A percentile compares a stretch with the other conserved stretches of the same genome.
These are phyloP conservation scores for Drosophila sechellia DNA, from an alignment of 1,140 invertebrate species.

Conservation along the genomic window DNA sequence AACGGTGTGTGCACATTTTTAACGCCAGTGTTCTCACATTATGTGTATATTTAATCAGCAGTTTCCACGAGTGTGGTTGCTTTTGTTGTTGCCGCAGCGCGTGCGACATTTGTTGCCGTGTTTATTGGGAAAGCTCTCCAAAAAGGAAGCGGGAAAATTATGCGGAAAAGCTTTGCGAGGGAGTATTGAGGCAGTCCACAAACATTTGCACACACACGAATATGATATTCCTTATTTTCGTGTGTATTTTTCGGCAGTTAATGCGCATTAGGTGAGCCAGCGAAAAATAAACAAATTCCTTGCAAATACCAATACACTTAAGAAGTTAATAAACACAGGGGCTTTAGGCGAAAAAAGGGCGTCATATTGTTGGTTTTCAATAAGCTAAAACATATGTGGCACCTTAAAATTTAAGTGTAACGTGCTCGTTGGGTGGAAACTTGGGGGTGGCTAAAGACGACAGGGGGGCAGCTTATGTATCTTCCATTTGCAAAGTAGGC, in stretches of 20 bases:
- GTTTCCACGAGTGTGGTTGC: constrained; percentile 42
- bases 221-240: constrained; percentile 20
- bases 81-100: constrained; percentile 42
- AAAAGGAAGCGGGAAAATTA: constrained; percentile 52
- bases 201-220: constrained; percentile 14
- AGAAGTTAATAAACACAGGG: constrained; percentile 47
- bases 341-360: background rate
- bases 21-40: constrained; percentile 14
- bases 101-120: constrained; percentile 66
- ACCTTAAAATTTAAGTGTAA: constrained; percentile 19
- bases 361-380: constrained; percentile 33
- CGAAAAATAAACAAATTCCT: constrained; percentile 41
- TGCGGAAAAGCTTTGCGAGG: constrained; percentile 68
- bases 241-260: constrained; percentile 9
- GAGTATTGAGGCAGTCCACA: constrained; percentile 50
- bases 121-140: constrained; percentile 50
- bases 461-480: constrained; percentile 22
- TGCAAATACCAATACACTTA: constrained; percentile 49
- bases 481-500: constrained; percentile 30
- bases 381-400: constrained; percentile 46
- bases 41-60: constrained; percentile 77
- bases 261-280: constrained; percentile 48
- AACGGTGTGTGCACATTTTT: constrained; percentile 15
- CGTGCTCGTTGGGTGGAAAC: background rate
- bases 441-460: background rate